These are phyloP conservation scores for Geopemphigus sp. DNA, from an alignment of 1,140 invertebrate genomes.

Conservation along the genomic window DNA sequence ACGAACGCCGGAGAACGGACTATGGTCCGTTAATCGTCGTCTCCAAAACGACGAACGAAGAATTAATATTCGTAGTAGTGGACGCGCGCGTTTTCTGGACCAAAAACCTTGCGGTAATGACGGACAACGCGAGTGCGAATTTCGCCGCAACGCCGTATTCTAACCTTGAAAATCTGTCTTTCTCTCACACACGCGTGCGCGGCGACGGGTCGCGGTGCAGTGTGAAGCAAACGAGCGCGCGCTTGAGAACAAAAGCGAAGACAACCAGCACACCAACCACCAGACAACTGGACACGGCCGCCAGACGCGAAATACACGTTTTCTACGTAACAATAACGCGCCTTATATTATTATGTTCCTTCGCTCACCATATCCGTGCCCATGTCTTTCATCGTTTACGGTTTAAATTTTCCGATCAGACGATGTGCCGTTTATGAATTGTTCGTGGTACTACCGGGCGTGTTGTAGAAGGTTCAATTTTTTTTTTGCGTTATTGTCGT, in stretches of 20 bases:
- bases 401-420: no score
- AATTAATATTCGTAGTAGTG: not conserved
- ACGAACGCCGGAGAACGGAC: no score
- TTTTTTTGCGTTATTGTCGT: no score
- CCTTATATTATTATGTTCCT: not conserved
- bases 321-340: not conserved
- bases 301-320: not conserved
- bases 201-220: no score
- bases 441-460: not conserved
- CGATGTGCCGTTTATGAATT: no score
- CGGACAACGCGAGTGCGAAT: not conserved
- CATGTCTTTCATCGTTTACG: conserved; percentile 38
- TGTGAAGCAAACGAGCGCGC: not conserved
- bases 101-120: not conserved
- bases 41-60: not conserved
- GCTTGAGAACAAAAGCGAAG: conserved; percentile 33
- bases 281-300: not conserved
- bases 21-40: no score
- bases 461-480: not conserved
- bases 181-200: not conserved
- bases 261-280: not conserved
- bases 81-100: not conserved
- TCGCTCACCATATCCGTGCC: conserved; percentile 43
- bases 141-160: conserved; percentile 10
- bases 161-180: conserved; percentile 39